These are phyloP conservation scores for Todiramphus saurophagus DNA, from an alignment of 2,113 vertebrate species.

Conservation along the genomic window DNA sequence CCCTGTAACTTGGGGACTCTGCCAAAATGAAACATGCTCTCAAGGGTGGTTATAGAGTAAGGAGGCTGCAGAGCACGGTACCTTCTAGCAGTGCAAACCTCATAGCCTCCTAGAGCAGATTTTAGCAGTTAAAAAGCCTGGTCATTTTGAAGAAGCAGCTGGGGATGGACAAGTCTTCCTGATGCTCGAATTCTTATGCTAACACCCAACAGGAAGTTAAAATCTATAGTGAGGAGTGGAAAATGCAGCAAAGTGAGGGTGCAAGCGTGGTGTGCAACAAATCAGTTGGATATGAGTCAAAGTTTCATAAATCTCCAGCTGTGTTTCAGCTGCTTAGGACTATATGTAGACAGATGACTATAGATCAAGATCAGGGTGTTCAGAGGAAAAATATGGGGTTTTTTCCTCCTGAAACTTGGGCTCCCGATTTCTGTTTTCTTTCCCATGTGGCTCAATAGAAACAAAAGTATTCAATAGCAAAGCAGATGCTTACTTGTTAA, in stretches of 20 bases:
- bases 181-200: rapidly evolving
- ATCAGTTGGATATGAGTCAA: background rate
- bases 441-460: background rate
- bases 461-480: background rate
- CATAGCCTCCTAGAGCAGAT: background rate
- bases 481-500: background rate
- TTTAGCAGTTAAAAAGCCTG: background rate
- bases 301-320: background rate
- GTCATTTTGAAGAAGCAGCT: background rate
- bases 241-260: background rate
- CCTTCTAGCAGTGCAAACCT: background rate
- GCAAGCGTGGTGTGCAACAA: background rate
- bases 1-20: background rate
- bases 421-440: background rate
- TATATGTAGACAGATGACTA: background rate
- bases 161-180: background rate
- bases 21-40: background rate
- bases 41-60: background rate
- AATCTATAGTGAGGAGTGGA: background rate
- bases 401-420: background rate
- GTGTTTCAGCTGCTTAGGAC: background rate
- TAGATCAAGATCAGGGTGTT: background rate
- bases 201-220: background rate
- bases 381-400: rapidly evolving
- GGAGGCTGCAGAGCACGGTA: background rate